Conservation (phyloP, 2,888 invertebrate genomes). For the Ectobius pallidus region DNA sequence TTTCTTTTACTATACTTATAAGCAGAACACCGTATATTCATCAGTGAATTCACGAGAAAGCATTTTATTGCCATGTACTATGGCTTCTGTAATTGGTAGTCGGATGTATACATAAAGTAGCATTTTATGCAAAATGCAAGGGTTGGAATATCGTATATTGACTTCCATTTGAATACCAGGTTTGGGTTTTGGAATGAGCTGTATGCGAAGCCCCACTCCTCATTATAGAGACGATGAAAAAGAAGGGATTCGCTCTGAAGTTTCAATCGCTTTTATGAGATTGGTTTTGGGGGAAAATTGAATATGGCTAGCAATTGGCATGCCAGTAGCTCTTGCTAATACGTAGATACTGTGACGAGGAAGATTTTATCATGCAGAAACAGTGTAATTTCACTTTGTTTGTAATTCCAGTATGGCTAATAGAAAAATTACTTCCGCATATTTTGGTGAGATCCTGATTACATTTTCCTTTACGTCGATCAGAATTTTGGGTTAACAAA, state of each 20-base stretch:
- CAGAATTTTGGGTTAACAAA: no score
- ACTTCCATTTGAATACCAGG: not conserved
- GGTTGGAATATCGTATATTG: not conserved
- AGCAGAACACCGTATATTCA: no score
- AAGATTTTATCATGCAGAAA: not conserved
- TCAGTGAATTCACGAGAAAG: no score
- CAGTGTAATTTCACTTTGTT: not conserved
- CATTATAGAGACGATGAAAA: not conserved
- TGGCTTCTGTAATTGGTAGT: not conserved
- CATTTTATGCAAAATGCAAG: not conserved
- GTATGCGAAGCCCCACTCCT: slow-evolving; percentile 3
- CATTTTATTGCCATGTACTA: not conserved
- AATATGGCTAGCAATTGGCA: slow-evolving; percentile 8
- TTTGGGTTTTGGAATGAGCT: not conserved
- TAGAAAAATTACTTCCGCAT: no score
- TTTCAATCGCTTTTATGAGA: slow-evolving; percentile 12
- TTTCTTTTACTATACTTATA: no score
- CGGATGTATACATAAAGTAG: not conserved
- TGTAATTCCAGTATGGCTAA: not conserved
- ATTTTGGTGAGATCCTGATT: no score
- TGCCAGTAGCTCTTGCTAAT: slow-evolving; percentile 1
- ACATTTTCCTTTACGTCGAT: no score
- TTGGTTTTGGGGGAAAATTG: slow-evolving; percentile 16
- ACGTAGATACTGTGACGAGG: not conserved
- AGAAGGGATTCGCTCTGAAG: not conserved